Conservation (phyloP, 2,797 vertebrate species). For the Epinephelus awoara region DNA sequence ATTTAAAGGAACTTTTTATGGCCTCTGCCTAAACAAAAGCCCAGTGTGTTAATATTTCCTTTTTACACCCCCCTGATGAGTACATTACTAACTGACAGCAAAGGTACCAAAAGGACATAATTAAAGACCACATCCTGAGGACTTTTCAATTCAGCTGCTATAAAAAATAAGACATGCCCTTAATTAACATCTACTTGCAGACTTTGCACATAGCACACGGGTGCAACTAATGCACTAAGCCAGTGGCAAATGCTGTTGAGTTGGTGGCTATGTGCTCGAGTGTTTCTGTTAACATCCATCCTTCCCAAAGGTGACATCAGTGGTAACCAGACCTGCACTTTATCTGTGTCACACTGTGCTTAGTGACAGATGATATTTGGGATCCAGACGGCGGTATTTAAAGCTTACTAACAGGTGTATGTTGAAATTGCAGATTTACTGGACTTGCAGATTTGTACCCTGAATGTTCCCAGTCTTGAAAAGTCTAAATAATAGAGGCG, state of each 20-base stretch:
- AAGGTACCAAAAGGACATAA: conserved; percentile 32
- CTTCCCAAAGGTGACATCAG: conserved; percentile 68
- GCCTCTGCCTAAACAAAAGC: conserved; percentile 3
- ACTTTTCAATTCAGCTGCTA: conserved; percentile 21
- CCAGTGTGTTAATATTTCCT: conserved; percentile 20
- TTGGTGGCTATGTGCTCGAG: neutral
- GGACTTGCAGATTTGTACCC: neutral
- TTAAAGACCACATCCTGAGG: conserved; percentile 29
- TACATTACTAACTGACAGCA: conserved; percentile 19
- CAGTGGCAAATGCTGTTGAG: conserved; percentile 33
- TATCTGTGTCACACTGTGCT: conserved; percentile 56
- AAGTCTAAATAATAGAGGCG: neutral
- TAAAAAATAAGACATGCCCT: conserved; percentile 10
- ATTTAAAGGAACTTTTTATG: conserved; percentile 16
- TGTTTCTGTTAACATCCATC: conserved; percentile 33
- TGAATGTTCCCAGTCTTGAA: conserved; percentile 26
- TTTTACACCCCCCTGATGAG: conserved; percentile 19
- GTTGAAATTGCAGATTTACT: conserved; percentile 35
- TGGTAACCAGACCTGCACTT: conserved; percentile 65
- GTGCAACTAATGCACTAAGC: conserved; percentile 45
- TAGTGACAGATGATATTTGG: conserved; percentile 49
- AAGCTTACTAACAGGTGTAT: conserved; percentile 57
- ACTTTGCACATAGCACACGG: conserved; percentile 35
- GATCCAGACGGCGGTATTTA: conserved; percentile 43
- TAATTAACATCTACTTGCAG: conserved; percentile 55